A percentile compares a stretch with the other conserved stretches of the same genome.
Evolutionary conservation across 2,797 vertebrate species (phyloP).

Genomic region (Acipenser transmontanus): DNA sequence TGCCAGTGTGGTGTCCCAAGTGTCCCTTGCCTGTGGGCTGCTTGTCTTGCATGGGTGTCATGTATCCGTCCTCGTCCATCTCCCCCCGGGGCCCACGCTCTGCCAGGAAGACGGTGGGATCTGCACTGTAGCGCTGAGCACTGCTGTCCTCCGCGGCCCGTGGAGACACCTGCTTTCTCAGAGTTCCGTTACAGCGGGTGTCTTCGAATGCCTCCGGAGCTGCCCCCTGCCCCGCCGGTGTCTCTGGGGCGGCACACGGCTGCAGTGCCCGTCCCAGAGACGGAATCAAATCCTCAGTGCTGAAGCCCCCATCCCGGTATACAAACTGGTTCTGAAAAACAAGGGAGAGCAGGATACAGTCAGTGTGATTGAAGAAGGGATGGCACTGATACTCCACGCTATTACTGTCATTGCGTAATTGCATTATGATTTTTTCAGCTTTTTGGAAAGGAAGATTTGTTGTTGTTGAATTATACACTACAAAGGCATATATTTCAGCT

Average conservation of each 20-base stretch:
- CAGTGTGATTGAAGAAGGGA: not conserved
- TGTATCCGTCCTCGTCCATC: conserved; percentile 85
- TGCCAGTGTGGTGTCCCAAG: not conserved
- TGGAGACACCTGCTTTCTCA: conserved; percentile 70
- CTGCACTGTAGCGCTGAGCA: conserved; percentile 86
- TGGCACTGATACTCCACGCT: not conserved
- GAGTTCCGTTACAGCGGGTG: conserved; percentile 79
- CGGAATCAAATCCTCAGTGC: conserved; percentile 8
- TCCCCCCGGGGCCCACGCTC: conserved; percentile 68
- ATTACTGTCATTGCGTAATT: not conserved
- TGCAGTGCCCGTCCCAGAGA: conserved; percentile 15
- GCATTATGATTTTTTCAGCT: too few relatives aligned
- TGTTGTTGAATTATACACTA: too few relatives aligned
- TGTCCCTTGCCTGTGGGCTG: conserved; percentile 72
- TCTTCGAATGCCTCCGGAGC: conserved; percentile 70
- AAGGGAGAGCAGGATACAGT: not conserved
- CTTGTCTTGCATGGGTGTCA: conserved; percentile 90
- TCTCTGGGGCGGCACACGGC: conserved; percentile 63
- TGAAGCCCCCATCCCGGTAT: conserved; percentile 74
- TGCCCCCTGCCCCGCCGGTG: conserved; percentile 50
- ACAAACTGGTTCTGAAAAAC: conserved; percentile 82
- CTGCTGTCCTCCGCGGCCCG: conserved; percentile 69
- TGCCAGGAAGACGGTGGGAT: conserved; percentile 80
- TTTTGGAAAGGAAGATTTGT: too few relatives aligned
- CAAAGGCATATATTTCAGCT: too few relatives aligned